Conservation (phyloP, 2,797 vertebrate species). For the Gorsachius magnificus region DNA sequence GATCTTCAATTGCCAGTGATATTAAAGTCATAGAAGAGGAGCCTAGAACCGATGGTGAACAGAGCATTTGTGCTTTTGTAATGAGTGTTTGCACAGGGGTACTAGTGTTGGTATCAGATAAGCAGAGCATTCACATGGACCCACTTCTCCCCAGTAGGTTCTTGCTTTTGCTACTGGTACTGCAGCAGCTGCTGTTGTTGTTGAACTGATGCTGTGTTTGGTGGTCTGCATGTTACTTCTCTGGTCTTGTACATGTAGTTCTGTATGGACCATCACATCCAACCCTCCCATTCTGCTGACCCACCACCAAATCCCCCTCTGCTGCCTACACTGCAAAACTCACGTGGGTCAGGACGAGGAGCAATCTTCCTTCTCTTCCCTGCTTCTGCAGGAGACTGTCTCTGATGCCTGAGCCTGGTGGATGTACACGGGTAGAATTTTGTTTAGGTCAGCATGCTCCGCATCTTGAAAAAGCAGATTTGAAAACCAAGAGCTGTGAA, state of each 20-base stretch:
- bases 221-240: background rate
- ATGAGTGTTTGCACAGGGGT: background rate
- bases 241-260: background rate
- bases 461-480: background rate
- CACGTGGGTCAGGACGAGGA: background rate
- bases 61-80: background rate
- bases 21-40: background rate
- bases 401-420: background rate
- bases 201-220: background rate
- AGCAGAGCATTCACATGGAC: background rate
- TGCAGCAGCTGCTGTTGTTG: background rate
- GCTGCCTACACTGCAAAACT: background rate
- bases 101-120: background rate
- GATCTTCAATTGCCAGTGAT: slow-evolving; percentile 28
- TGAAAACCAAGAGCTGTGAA: background rate
- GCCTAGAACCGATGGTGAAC: background rate
- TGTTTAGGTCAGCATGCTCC: background rate
- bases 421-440: rapidly evolving
- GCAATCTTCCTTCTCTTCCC: background rate
- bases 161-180: background rate
- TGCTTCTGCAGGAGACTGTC: background rate
- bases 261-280: background rate
- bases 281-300: background rate
- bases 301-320: background rate
- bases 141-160: background rate